These are phyloP conservation scores for Bombus polaris DNA, from an alignment of 1,140 invertebrate genomes.

Conservation along the genomic window DNA sequence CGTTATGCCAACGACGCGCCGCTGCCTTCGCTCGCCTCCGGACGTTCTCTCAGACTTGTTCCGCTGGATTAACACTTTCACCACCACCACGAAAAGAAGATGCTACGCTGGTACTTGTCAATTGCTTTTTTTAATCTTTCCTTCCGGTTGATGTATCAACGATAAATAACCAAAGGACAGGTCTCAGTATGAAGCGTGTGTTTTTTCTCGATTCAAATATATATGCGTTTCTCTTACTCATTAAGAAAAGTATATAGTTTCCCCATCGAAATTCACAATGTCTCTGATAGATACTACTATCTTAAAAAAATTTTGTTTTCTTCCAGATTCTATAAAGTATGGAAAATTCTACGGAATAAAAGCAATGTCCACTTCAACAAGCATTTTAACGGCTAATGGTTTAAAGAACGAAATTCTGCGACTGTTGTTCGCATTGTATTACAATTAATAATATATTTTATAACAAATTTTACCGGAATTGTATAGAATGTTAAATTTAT, in stretches of 20 bases:
- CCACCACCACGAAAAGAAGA: background rate
- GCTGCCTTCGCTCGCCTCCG: background rate
- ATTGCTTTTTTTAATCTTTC: too few species aligned
- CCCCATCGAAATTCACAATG: background rate
- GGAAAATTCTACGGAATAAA: too few species aligned
- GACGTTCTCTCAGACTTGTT: background rate
- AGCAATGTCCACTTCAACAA: too few species aligned
- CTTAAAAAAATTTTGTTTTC: too few species aligned
- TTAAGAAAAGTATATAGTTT: too few species aligned
- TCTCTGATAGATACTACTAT: too few species aligned
- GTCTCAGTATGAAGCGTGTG: background rate
- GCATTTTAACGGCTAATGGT: too few species aligned
- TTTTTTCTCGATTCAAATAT: background rate
- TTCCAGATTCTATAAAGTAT: too few species aligned
- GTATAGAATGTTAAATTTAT: background rate
- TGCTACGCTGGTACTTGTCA: background rate
- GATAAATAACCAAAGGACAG: background rate
- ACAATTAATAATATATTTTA: background rate
- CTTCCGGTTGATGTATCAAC: background rate
- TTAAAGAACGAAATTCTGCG: too few species aligned
- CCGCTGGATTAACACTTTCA: constrained; percentile 13
- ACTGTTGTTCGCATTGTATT: background rate
- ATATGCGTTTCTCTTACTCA: too few species aligned
- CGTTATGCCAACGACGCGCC: constrained; percentile 17
- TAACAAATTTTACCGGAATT: background rate